phyloP scores from a whole-genome alignment of 2,888 invertebrate genomes.

The Stenoptilia bipunctidactyla region DNA sequence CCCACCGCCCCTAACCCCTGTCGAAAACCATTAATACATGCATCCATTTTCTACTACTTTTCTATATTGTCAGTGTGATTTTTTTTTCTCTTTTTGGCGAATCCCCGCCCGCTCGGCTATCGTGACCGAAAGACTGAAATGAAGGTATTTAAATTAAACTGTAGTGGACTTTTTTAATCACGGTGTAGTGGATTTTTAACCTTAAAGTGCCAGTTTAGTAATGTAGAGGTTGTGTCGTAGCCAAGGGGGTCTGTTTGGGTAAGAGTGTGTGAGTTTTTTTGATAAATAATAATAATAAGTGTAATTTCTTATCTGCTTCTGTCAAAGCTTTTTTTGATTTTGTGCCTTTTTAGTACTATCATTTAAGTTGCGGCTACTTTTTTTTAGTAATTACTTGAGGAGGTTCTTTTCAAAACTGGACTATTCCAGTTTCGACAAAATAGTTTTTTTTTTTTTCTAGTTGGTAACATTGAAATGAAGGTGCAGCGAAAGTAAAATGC shows the following conservation, averaged over 20 bases:
- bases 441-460: too few species aligned
- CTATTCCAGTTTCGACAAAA: too few species aligned
- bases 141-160: constrained; percentile 56
- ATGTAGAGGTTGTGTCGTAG: constrained; percentile 60
- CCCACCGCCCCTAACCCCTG: too few species aligned
- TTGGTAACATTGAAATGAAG: too few species aligned
- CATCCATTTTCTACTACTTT: constrained; percentile 36
- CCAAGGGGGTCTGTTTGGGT: constrained; percentile 65
- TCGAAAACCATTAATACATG: constrained; percentile 36
- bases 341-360: too few species aligned
- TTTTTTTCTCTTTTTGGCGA: constrained; percentile 80
- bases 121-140: constrained; percentile 73
- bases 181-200: not conserved
- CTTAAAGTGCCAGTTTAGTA: constrained; percentile 37
- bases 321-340: too few species aligned
- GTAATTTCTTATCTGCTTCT: too few species aligned
- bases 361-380: too few species aligned
- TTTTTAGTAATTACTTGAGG: too few species aligned
- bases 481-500: too few species aligned
- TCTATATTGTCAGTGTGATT: constrained; percentile 71
- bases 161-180: not conserved
- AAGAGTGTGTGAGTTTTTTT: constrained; percentile 38
- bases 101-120: constrained; percentile 71
- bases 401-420: too few species aligned
- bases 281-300: too few species aligned